Evolutionary conservation across 2,888 invertebrate species (phyloP).

Genomic region (Chironomus tentans): DNA sequence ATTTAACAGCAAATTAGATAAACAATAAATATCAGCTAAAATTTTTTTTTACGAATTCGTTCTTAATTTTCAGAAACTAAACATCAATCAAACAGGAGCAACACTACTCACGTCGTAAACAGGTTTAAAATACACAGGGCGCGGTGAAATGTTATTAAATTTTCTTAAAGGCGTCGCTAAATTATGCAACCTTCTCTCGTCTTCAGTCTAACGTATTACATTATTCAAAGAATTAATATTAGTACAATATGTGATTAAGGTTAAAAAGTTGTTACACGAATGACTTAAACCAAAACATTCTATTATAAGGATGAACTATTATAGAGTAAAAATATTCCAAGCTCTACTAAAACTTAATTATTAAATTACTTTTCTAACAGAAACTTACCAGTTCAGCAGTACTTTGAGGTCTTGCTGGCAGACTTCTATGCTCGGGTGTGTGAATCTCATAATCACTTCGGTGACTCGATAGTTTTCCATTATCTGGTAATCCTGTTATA

Average conservation of each 20-base stretch:
- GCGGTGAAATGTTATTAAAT: conserved; percentile 44
- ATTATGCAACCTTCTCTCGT: conserved; percentile 43
- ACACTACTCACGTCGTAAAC: conserved; percentile 43
- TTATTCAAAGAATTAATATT: too few relatives aligned
- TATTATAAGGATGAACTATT: neutral
- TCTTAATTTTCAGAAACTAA: neutral
- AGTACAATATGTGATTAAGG: neutral
- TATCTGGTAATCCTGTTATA: conserved; percentile 38
- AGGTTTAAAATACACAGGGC: conserved; percentile 42
- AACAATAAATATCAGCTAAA: neutral
- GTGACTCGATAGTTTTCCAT: conserved; percentile 44
- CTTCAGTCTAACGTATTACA: conserved; percentile 29
- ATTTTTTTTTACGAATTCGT: neutral
- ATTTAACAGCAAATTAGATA: neutral
- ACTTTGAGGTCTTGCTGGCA: conserved; percentile 41
- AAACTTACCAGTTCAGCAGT: conserved; percentile 41
- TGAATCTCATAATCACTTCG: conserved; percentile 55
- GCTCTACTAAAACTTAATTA: neutral
- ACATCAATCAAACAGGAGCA: too few relatives aligned
- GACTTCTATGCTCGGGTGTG: conserved; percentile 49
- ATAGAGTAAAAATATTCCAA: neutral
- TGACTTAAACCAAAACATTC: neutral
- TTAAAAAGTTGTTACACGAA: neutral
- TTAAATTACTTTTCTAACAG: neutral
- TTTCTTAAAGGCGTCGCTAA: conserved; percentile 44